Evolutionary conservation across 2,888 invertebrate species (phyloP), one percentile per base, ranked within the genome.

Genomic region (Lobophora halterata): DNA sequence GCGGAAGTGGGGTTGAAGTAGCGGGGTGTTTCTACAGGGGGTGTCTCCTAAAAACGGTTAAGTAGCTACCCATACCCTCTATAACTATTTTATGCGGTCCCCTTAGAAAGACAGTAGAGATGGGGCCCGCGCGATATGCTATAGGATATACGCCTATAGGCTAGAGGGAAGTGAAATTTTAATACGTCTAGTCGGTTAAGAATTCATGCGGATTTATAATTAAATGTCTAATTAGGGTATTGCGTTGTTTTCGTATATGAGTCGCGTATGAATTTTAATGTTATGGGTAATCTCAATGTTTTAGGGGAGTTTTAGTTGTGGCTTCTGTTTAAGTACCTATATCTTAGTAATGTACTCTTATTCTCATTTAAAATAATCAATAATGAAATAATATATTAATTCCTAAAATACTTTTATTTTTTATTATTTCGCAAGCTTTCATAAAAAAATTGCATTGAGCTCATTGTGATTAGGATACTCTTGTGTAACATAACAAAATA

Each of bases 1-100:
- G 71, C 78, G 85, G 85, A 83, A 83, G 78, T 74, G 81, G 80
- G 78, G 80, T 71, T 64, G 76, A 74, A 76, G 80, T 69, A 70
- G 77, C 62, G 66, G 77, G 79, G 80, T 68, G 79, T 74, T 78
- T 70, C 76, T 78, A 69, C 76, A 73, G 54, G 82, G 86, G 86
- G 85, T 77, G 82, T 80, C 85, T 82, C 85, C 86, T 86, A 86
- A 87, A 87, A 87, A 87, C 86, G 83, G 85, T 82, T 85, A 86
- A 87, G 86, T 86, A 86, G 86, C 85, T 79, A 75, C 79, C 81
- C 80, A 81, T 72, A 67, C 76, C 73, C 80, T 79, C 79, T 79
- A 83, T 86, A 86, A 87, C 86, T 87, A 87, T 86, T 87, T 87
- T 87, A 87, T 86, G 83, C 70, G 80, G 86, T 83, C 85, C 86